Percentiles rank a stretch among this genome's conserved stretches.
These are phyloP conservation scores for Blastobasis lacticolella DNA, from an alignment of 2,888 invertebrate genomes.

Conservation along the genomic window DNA sequence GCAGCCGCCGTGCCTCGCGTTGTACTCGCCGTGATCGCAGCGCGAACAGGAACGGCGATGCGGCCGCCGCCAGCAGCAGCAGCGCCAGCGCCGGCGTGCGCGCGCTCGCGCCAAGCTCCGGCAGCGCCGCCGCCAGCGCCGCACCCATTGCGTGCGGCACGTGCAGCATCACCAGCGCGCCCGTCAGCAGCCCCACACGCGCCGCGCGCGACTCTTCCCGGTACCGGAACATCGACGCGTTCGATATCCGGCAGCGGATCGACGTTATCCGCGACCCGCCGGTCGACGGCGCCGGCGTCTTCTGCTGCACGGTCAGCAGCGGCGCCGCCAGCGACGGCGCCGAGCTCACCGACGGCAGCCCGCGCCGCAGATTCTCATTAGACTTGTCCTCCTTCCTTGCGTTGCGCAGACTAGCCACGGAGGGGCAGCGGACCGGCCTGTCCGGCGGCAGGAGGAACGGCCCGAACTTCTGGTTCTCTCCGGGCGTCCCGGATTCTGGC, in stretches of 20 bases:
- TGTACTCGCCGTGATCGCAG: slow-evolving; percentile 81
- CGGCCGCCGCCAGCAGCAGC: slow-evolving; percentile 76
- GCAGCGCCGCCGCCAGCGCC: slow-evolving; percentile 54
- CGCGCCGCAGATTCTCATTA: slow-evolving; percentile 50
- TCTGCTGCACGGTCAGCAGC: slow-evolving; percentile 41
- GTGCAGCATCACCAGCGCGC: slow-evolving; percentile 83
- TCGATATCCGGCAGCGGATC: slow-evolving; percentile 85
- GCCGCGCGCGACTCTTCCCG: slow-evolving; percentile 93
- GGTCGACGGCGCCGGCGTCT: slow-evolving; percentile 60
- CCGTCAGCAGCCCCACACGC: slow-evolving; percentile 78
- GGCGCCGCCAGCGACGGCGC: slow-evolving; percentile 65
- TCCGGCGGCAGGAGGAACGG: slow-evolving; percentile 63
- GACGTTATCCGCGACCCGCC: slow-evolving; percentile 80
- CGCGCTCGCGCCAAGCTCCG: slow-evolving; percentile 63
- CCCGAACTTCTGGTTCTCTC: slow-evolving; percentile 49
- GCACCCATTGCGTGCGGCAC: slow-evolving; percentile 75
- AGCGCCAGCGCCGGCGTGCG: slow-evolving; percentile 69
- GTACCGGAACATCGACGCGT: slow-evolving; percentile 88
- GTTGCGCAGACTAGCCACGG: slow-evolving; percentile 58
- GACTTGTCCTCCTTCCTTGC: slow-evolving; percentile 58
- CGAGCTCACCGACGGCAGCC: slow-evolving; percentile 66
- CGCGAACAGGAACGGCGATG: slow-evolving; percentile 85
- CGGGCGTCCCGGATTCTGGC: slow-evolving; percentile 32
- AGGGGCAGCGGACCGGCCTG: slow-evolving; percentile 58
- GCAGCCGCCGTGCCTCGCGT: slow-evolving; percentile 54